Conservation (phyloP, 2,797 vertebrate genomes). For the Malacoctenus gilli region DNA sequence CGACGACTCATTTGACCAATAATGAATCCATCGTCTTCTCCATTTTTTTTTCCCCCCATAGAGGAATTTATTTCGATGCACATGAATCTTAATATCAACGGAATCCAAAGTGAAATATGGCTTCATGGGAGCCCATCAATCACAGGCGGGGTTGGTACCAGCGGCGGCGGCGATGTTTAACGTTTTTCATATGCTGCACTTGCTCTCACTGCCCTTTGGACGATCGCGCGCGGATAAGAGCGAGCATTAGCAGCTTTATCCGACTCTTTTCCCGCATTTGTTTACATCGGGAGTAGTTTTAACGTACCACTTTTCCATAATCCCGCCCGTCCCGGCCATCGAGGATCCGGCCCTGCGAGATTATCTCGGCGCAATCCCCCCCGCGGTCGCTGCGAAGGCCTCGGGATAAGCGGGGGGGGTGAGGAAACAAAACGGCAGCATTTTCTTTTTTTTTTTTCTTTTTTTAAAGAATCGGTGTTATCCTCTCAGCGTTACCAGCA, state of each 20-base stretch:
- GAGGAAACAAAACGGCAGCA: constrained; percentile 10
- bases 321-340: constrained; percentile 19
- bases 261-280: constrained; percentile 25
- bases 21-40: no score
- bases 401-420: constrained; percentile 4
- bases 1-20: no score
- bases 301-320: constrained; percentile 32
- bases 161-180: not conserved
- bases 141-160: not conserved
- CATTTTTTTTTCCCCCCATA: no score
- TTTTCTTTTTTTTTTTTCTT: no score
- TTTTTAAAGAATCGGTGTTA: constrained; percentile 1
- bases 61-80: no score
- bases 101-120: not conserved
- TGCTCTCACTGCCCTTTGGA: constrained; percentile 6
- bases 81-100: not conserved
- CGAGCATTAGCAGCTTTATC: constrained; percentile 21
- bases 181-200: not conserved
- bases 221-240: constrained; percentile 3
- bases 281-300: constrained; percentile 25
- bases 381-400: constrained; percentile 9
- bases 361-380: constrained; percentile 46
- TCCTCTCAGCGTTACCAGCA: not conserved
- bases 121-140: not conserved
- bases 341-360: constrained; percentile 26